Conservation (phyloP, 2,888 invertebrate species). For the Stegophylla sp. region DNA sequence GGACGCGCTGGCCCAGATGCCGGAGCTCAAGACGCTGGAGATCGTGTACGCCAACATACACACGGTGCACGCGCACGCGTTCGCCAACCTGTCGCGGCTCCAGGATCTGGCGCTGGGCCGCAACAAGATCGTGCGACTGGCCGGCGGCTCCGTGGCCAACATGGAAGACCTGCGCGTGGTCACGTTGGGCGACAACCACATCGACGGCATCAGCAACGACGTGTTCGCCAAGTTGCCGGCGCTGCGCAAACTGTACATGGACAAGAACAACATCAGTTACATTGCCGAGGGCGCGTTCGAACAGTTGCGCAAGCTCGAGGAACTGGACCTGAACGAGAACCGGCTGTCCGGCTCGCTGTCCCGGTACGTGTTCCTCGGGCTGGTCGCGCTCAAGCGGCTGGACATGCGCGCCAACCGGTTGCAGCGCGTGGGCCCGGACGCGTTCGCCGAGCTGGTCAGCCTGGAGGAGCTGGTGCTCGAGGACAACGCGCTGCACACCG, state of each 20-base stretch:
- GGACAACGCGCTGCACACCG: conserved; percentile 69
- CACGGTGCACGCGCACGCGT: conserved; percentile 75
- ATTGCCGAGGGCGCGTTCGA: conserved; percentile 85
- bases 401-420: conserved; percentile 79
- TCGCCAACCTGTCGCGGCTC: conserved; percentile 76
- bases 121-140: conserved; percentile 75
- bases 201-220: conserved; percentile 75
- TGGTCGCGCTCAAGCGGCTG: conserved; percentile 76
- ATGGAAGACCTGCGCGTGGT: conserved; percentile 74
- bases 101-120: conserved; percentile 73
- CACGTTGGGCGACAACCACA: conserved; percentile 78
- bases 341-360: conserved; percentile 75
- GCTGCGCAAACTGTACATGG: conserved; percentile 77
- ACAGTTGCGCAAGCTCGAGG: conserved; percentile 76
- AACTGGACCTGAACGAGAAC: conserved; percentile 81
- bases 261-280: conserved; percentile 83
- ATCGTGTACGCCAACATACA: conserved; percentile 78
- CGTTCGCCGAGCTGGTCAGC: conserved; percentile 80
- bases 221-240: conserved; percentile 78
- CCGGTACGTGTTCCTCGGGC: conserved; percentile 78
- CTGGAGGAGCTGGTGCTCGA: conserved; percentile 73
- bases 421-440: conserved; percentile 79
- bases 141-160: conserved; percentile 76
- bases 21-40: conserved; percentile 72
- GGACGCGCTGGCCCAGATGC: conserved; percentile 73